Evolutionary conservation across 2,888 invertebrate species (phyloP).

Genomic region (Catocala fraxini): DNA sequence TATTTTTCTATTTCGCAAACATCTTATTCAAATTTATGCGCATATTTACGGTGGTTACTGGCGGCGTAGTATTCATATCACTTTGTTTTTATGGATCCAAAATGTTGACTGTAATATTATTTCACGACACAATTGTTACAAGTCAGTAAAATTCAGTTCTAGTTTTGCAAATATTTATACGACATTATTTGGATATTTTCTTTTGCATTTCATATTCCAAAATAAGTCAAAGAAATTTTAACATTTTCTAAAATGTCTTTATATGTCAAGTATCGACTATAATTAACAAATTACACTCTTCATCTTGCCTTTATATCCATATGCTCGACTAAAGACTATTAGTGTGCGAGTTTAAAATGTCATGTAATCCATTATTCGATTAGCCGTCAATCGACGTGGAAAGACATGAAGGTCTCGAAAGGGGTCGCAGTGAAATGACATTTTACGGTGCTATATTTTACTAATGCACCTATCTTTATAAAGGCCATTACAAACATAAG

Average conservation of each 20-base stretch:
- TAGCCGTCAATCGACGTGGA: slow-evolving; percentile 22
- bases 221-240: too few relatives aligned
- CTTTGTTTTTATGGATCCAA: not conserved
- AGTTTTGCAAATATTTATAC: too few relatives aligned
- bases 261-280: not conserved
- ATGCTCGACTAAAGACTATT: not conserved
- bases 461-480: slow-evolving; percentile 37
- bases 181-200: too few relatives aligned
- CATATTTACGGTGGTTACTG: not conserved
- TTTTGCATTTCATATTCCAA: too few relatives aligned
- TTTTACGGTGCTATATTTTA: slow-evolving; percentile 37
- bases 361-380: slow-evolving; percentile 25
- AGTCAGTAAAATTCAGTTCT: too few relatives aligned
- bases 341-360: slow-evolving; percentile 13
- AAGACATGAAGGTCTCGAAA: slow-evolving; percentile 33
- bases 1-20: not conserved
- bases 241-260: too few relatives aligned
- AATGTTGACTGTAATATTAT: not conserved
- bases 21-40: not conserved
- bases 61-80: not conserved
- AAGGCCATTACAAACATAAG: slow-evolving; percentile 24
- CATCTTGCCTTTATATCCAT: not conserved
- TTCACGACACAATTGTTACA: too few relatives aligned
- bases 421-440: slow-evolving; percentile 41
- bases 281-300: not conserved